Conservation (phyloP, 1,140 invertebrate species). For the Panagrolaimus sp. region DNA sequence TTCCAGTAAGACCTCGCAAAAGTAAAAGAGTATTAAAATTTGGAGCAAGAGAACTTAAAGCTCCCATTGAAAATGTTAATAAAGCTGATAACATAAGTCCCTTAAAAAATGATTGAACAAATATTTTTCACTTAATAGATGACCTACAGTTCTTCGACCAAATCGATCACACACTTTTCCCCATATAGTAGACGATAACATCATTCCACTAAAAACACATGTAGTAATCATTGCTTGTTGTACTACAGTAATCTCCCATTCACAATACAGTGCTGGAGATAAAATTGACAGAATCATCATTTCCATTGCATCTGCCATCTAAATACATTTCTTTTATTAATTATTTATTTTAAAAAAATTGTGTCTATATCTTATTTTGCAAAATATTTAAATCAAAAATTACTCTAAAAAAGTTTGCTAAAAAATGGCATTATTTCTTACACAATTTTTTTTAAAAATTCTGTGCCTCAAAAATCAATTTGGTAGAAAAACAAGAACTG, state of each 20-base stretch:
- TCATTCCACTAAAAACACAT: conserved; percentile 89
- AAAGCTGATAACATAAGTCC: conserved; percentile 78
- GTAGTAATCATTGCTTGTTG: conserved; percentile 69
- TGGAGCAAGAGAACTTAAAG: conserved; percentile 80
- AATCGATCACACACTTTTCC: conserved; percentile 87
- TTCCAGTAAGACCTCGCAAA: conserved; percentile 81
- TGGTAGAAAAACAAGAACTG: no score
- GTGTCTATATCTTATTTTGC: no score
- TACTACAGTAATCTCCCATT: conserved; percentile 79
- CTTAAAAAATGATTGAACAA: conserved; percentile 61
- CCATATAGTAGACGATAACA: conserved; percentile 91
- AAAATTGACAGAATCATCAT: conserved; percentile 92
- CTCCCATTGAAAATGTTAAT: conserved; percentile 81
- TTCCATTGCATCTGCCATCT: conserved; percentile 86
- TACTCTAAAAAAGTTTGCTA: no score
- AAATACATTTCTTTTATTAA: neutral
- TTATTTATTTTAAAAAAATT: neutral
- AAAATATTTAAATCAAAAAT: no score
- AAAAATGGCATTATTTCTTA: no score
- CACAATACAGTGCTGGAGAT: conserved; percentile 82
- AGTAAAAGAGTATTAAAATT: conserved; percentile 84
- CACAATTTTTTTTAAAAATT: no score
- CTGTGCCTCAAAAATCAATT: no score
- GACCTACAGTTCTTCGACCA: conserved; percentile 74
- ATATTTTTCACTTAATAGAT: conserved; percentile 45